These are phyloP conservation scores for Teleopsis dalmanni DNA, from an alignment of 1,140 invertebrate genomes.

Conservation along the genomic window DNA sequence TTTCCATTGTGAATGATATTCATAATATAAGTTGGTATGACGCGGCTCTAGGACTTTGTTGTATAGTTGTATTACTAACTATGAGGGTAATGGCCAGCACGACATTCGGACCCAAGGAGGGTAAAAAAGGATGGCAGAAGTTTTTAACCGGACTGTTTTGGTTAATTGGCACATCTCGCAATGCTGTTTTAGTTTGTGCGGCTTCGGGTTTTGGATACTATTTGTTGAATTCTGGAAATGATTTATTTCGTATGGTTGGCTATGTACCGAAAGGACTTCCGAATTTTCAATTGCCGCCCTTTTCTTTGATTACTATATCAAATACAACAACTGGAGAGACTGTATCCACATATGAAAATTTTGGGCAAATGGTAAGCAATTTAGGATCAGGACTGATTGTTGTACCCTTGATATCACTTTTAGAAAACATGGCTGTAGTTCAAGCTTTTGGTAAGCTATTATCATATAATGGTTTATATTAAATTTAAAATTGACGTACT, in stretches of 20 bases:
- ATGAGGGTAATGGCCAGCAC: constrained; percentile 58
- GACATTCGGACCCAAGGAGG: constrained; percentile 51
- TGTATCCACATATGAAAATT: constrained; percentile 35
- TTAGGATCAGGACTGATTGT: constrained; percentile 70
- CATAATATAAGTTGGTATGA: constrained; percentile 60
- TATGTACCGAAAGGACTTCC: constrained; percentile 64
- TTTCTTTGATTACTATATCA: constrained; percentile 48
- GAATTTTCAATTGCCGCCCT: constrained; percentile 55
- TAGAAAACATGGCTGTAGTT: constrained; percentile 78
- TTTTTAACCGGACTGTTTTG: constrained; percentile 53
- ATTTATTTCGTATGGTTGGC: constrained; percentile 44
- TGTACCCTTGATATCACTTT: constrained; percentile 69
- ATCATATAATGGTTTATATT: not conserved
- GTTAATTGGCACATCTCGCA: constrained; percentile 63
- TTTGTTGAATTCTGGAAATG: constrained; percentile 31
- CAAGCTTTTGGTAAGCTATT: constrained; percentile 56
- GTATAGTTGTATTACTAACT: constrained; percentile 61
- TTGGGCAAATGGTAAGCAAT: constrained; percentile 64
- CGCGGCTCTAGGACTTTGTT: constrained; percentile 59
- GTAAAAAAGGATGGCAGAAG: constrained; percentile 49
- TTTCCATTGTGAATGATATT: constrained; percentile 57
- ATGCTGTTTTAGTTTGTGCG: constrained; percentile 66
- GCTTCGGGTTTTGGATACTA: constrained; percentile 55
- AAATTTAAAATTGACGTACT: not conserved
- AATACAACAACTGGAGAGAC: constrained; percentile 45